Evolutionary conservation across 2,888 invertebrate genomes (phyloP).

Genomic region (Gryllus longicercus): DNA sequence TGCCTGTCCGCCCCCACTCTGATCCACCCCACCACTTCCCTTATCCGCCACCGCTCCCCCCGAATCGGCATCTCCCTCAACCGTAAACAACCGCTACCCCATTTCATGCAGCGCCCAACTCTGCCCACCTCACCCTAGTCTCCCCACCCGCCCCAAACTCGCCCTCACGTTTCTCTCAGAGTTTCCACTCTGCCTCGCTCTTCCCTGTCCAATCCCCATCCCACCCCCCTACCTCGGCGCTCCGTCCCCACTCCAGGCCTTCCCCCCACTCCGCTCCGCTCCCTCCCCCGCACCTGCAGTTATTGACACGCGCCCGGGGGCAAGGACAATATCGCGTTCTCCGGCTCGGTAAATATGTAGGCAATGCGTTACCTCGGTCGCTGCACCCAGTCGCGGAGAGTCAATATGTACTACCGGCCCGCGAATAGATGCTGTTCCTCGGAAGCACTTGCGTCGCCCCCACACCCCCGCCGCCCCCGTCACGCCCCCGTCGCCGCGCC

Average conservation of each 20-base stretch:
- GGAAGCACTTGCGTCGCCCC: too few species aligned
- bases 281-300: not conserved
- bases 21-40: too few species aligned
- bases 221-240: not conserved
- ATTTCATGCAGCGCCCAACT: too few species aligned
- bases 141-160: not conserved
- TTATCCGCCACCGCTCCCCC: too few species aligned
- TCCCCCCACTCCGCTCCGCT: not conserved
- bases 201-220: not conserved
- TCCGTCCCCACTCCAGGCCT: not conserved
- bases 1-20: too few species aligned
- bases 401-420: not conserved
- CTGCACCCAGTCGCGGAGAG: not conserved
- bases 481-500: too few species aligned
- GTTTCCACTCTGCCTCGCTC: not conserved
- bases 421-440: too few species aligned
- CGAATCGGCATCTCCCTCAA: not conserved
- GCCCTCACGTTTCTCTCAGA: not conserved
- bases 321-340: slow-evolving; percentile 17
- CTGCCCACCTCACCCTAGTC: too few species aligned
- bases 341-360: slow-evolving; percentile 5
- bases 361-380: not conserved
- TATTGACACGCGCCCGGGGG: not conserved
- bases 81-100: not conserved
- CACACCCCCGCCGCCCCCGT: too few species aligned